Percentiles rank a stretch among this genome's conserved stretches.
phyloP scores from a whole-genome alignment of 2,888 invertebrate species.

The Scotopteryx bipunctaria region DNA sequence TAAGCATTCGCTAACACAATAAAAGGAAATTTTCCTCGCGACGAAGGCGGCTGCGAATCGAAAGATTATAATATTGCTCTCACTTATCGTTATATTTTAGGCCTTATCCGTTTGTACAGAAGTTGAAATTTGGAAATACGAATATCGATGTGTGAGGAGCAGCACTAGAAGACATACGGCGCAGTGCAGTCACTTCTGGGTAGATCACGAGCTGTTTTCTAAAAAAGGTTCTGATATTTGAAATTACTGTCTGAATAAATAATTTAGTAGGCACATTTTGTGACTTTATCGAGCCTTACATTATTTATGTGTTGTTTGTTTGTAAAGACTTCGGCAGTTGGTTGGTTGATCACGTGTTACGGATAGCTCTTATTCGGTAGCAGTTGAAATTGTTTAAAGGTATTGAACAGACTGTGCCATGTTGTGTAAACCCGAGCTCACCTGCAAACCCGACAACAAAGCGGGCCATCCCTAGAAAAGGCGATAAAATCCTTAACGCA shows the following conservation, averaged over 20 bases:
- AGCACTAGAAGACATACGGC: slow-evolving; percentile 48
- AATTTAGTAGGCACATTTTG: slow-evolving; percentile 34
- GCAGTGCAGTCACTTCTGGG: slow-evolving; percentile 57
- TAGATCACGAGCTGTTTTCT: slow-evolving; percentile 51
- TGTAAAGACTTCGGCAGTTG: slow-evolving; percentile 20
- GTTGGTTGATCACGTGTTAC: slow-evolving; percentile 16
- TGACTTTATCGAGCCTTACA: slow-evolving; percentile 31
- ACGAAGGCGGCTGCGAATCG: slow-evolving; percentile 52
- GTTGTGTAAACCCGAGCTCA: slow-evolving; percentile 35
- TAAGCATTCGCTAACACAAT: slow-evolving; percentile 77
- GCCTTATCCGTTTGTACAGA: slow-evolving; percentile 48
- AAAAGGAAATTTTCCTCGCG: slow-evolving; percentile 71
- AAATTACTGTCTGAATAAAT: slow-evolving; percentile 41
- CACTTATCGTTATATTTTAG: slow-evolving; percentile 51
- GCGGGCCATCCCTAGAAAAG: slow-evolving; percentile 56
- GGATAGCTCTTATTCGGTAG: slow-evolving; percentile 6
- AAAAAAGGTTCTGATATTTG: slow-evolving; percentile 40
- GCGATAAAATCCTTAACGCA: slow-evolving; percentile 71
- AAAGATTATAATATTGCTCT: slow-evolving; percentile 60
- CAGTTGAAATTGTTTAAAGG: slow-evolving; percentile 3
- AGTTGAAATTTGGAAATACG: slow-evolving; percentile 45
- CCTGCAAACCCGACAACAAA: slow-evolving; percentile 46
- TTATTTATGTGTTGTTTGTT: slow-evolving; percentile 33
- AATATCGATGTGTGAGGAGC: slow-evolving; percentile 50
- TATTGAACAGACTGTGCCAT: slow-evolving; percentile 14